Evolutionary conservation across 2,888 invertebrate genomes (phyloP).

Genomic region (Trissolcus brochymenae): DNA sequence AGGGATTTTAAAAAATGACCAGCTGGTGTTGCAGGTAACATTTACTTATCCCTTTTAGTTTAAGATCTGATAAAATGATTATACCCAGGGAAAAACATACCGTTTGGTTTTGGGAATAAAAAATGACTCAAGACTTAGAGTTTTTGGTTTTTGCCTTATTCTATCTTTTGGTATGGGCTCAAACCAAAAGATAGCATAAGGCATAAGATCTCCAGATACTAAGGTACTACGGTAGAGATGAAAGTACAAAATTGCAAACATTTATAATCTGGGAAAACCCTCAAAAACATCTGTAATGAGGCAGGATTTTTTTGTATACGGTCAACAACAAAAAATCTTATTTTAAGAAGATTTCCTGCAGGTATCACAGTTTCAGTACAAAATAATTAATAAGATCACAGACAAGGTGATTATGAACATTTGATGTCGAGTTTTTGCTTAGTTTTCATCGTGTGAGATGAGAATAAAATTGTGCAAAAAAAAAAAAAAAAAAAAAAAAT

Average conservation of each 20-base stretch:
- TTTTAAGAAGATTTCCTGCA: not conserved
- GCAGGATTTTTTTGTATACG: not conserved
- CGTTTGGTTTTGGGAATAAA: not conserved
- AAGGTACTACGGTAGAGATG: not conserved
- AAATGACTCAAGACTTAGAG: not conserved
- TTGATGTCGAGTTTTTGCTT: not conserved
- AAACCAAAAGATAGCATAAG: too few relatives aligned
- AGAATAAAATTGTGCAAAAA: too few relatives aligned
- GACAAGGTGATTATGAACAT: not conserved
- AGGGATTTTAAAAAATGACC: not conserved
- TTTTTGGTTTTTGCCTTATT: too few relatives aligned
- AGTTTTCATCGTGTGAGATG: not conserved
- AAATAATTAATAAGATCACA: not conserved
- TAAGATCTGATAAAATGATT: not conserved
- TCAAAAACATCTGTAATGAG: slow-evolving; percentile 2
- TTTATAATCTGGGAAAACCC: slow-evolving; percentile 1
- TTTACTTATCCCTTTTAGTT: not conserved
- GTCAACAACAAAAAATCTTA: not conserved
- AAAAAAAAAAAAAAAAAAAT: not conserved
- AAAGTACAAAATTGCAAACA: not conserved
- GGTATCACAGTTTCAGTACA: not conserved
- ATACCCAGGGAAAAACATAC: not conserved
- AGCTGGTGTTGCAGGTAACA: not conserved
- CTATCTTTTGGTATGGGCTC: not conserved
- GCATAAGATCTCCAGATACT: too few relatives aligned